These are phyloP conservation scores for Procavia capensis DNA, from an alignment of 2,113 vertebrate genomes.

Conservation along the genomic window DNA sequence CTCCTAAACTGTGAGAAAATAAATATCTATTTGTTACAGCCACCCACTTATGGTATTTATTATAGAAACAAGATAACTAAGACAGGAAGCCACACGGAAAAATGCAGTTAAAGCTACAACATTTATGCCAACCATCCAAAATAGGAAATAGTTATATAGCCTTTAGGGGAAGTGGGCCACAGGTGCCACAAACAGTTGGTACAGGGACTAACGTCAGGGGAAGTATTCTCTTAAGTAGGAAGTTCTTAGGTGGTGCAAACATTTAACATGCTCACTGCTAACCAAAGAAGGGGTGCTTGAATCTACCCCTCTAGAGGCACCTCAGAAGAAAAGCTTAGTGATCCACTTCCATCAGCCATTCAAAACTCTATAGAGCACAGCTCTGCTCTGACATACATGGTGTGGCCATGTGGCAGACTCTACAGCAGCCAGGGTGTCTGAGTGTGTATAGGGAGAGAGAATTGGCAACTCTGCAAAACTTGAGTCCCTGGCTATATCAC, in stretches of 20 bases:
- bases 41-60: no score
- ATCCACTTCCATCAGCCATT: not conserved
- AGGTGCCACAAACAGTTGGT: not conserved
- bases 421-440: not conserved
- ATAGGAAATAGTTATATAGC: not conserved
- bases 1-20: no score
- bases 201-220: fast-evolving
- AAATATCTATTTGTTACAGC: no score
- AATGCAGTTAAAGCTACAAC: not conserved
- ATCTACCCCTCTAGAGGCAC: not conserved
- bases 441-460: not conserved
- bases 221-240: not conserved
- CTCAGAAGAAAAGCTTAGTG: not conserved
- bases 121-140: not conserved
- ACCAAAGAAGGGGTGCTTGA: no score
- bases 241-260: no score
- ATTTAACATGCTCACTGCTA: no score
- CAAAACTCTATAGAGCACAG: not conserved
- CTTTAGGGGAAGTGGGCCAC: not conserved
- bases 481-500: not conserved
- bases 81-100: not conserved
- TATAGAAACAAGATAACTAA: no score
- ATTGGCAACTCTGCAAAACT: not conserved
- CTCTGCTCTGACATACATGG: not conserved
- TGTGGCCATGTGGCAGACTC: not conserved